A percentile compares a stretch with the other conserved stretches of the same genome.
phyloP scores from a whole-genome alignment of 1,140 invertebrate genomes.

The Magallana gigas region DNA sequence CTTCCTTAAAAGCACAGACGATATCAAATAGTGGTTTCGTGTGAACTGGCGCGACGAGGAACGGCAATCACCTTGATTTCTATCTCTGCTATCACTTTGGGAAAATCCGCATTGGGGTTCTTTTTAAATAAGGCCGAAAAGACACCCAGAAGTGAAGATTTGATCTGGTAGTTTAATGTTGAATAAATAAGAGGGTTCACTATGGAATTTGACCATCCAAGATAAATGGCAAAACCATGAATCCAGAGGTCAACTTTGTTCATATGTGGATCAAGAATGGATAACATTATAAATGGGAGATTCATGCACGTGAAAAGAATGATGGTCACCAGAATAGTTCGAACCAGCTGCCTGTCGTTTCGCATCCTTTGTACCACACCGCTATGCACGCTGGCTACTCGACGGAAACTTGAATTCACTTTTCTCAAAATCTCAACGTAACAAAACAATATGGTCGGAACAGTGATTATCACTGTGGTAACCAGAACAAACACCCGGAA shows the following conservation, averaged over 20 bases:
- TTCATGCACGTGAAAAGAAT: slow-evolving; percentile 53
- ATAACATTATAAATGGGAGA: slow-evolving; percentile 56
- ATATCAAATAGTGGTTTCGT: too few species aligned
- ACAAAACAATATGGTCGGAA: slow-evolving; percentile 54
- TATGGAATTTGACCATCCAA: slow-evolving; percentile 55
- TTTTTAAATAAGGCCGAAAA: background rate
- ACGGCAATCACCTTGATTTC: background rate
- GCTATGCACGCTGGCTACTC: slow-evolving; percentile 21
- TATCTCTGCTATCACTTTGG: background rate
- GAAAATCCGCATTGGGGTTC: background rate
- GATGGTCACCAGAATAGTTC: slow-evolving; percentile 57
- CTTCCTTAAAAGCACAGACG: too few species aligned
- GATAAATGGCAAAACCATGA: slow-evolving; percentile 52
- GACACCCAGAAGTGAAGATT: background rate
- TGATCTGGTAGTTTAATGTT: slow-evolving; percentile 50
- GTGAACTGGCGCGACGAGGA: background rate
- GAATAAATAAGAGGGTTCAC: slow-evolving; percentile 62
- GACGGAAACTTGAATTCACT: slow-evolving; percentile 40
- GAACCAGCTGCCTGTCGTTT: slow-evolving; percentile 44
- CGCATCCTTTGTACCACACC: background rate
- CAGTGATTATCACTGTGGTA: slow-evolving; percentile 43
- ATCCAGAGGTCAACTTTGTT: slow-evolving; percentile 14
- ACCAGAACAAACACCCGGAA: slow-evolving; percentile 47
- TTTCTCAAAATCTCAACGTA: slow-evolving; percentile 53
- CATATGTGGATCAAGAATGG: slow-evolving; percentile 50